These are phyloP conservation scores for Spodoptera frugiperda DNA, from an alignment of 1,140 invertebrate species.

Conservation along the genomic window DNA sequence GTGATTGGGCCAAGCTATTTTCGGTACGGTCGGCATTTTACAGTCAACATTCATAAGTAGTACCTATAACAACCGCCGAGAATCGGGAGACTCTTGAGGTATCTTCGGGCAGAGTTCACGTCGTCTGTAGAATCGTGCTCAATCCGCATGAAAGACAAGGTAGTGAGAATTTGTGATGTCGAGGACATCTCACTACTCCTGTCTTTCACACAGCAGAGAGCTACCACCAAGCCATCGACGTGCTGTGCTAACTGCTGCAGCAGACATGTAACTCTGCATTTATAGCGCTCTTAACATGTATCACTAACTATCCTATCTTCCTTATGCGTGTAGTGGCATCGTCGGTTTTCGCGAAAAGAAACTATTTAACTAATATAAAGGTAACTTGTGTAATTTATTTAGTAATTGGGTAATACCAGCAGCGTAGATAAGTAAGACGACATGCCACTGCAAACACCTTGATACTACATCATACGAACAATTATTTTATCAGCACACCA, in stretches of 20 bases:
- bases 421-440: constrained; percentile 6
- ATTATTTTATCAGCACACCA: constrained; percentile 15
- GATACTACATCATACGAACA: background rate
- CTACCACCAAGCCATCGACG: constrained; percentile 46
- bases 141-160: constrained; percentile 85
- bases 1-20: background rate
- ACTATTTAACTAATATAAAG: background rate
- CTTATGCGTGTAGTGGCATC: constrained; percentile 15
- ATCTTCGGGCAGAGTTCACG: constrained; percentile 42
- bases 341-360: background rate
- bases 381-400: background rate
- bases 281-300: background rate
- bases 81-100: constrained; percentile 4
- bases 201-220: constrained; percentile 81
- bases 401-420: background rate
- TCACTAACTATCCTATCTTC: constrained; percentile 2
- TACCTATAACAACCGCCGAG: constrained; percentile 1
- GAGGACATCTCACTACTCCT: constrained; percentile 82
- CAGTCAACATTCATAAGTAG: background rate
- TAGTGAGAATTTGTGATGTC: constrained; percentile 84
- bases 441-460: constrained; percentile 34
- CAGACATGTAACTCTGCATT: constrained; percentile 35
- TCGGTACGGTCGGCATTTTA: background rate
- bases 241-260: constrained; percentile 10
- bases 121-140: constrained; percentile 63